These are phyloP conservation scores for Octopus sinensis DNA, from an alignment of 1,140 invertebrate species.

Conservation along the genomic window DNA sequence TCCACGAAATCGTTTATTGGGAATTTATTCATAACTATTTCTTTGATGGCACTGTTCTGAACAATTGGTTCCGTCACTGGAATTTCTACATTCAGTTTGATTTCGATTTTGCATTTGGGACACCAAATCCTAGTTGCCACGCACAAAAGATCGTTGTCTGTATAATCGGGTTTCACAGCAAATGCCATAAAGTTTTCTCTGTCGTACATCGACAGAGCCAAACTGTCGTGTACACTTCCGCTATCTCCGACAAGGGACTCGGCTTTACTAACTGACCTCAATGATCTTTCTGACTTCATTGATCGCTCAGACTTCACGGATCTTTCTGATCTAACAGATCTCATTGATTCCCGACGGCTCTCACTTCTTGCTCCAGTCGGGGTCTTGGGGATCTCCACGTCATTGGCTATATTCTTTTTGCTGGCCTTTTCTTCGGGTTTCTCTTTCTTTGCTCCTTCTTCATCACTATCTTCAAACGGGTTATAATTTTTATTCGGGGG, in stretches of 20 bases:
- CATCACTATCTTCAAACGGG: neutral
- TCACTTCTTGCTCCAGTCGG: neutral
- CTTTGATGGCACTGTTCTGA: no score
- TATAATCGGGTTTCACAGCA: no score
- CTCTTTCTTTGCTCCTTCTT: neutral
- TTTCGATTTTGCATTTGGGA: no score
- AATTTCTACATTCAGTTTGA: no score
- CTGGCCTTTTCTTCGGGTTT: neutral
- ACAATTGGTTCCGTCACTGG: no score
- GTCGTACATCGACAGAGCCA: no score
- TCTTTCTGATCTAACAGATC: neutral
- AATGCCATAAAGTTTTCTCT: no score
- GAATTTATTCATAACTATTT: neutral
- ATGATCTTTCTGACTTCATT: neutral
- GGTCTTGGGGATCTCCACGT: neutral
- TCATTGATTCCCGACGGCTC: neutral
- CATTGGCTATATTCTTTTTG: neutral
- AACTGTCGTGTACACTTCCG: no score
- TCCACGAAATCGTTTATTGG: neutral
- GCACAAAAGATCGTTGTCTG: no score
- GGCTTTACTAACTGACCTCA: neutral
- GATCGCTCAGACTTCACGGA: neutral
- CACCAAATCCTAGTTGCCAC: no score
- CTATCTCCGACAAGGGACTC: neutral
- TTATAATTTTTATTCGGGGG: no score